Base-by-base conservation (phyloP, 2,113 vertebrate genomes). In the Burhinus bistriatus region DNA sequence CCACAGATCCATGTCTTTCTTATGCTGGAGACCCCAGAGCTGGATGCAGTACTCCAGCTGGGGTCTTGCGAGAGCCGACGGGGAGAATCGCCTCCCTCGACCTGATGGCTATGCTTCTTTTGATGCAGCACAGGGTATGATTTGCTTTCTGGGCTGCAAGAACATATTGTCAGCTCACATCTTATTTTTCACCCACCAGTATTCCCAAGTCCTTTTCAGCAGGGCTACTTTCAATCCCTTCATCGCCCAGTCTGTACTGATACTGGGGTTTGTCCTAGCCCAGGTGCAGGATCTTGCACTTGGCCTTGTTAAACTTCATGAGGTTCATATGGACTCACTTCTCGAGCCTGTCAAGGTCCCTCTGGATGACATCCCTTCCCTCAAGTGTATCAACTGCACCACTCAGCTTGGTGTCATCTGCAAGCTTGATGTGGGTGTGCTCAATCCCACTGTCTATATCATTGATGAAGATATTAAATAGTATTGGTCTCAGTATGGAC, bases 121-220 rank as follows among this genome's bases (percentile, higher is more conserved):
- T 23, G 62, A 22, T 69, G 40, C 22, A 62, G 27, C 16, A 19
- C 5, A 75, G 25, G 42, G 7, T 30, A n/a, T 6, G 3, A 7
- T 11, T 55, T 25, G 25, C 25, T 30, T 66, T 45, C 18, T 66
- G 51, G 32, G 4, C 19, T 55, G 40, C 7, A 4, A 42, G 16
- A 2, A 3, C 47, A 68, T 6, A 9, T 16, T 5, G 0, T 10
- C 2, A 0, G 40, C 22, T 85, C 40, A 34, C 34, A 17, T 30
- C 19, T 6, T 5, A 0, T 13, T 89, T 68, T 57, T 57, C 16
- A 30, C n/a, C 36, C 27, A 57, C 26, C 40, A 20, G 7, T 30
- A 52, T 4, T 9, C 29, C n/a, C 44, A 71, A 71, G 11, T n/a
- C 44, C 29, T 40, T 59, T 29, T 83, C 9, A 0, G 9, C 45